These are phyloP conservation scores for Rhinophrynus dorsalis DNA, from an alignment of 2,797 vertebrate species.

Conservation along the genomic window DNA sequence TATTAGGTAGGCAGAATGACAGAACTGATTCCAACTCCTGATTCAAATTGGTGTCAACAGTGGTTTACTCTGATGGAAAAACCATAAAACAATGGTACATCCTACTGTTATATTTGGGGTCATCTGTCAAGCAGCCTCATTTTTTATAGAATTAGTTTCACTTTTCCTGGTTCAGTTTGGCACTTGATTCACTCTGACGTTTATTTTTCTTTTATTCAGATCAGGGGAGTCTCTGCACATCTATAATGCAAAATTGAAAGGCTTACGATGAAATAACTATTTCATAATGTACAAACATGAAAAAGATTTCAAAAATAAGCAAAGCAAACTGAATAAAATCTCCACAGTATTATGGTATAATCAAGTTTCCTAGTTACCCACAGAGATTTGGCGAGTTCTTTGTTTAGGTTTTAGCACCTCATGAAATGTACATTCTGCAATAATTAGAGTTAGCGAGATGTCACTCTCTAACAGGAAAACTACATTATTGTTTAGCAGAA, in stretches of 20 bases:
- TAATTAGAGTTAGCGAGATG: constrained; percentile 40
- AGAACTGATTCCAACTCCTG: no score
- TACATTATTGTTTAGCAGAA: constrained; percentile 12
- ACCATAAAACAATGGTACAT: neutral
- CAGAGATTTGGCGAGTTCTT: constrained; percentile 31
- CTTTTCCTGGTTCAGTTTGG: neutral
- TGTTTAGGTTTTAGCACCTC: constrained; percentile 44
- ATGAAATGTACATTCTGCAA: constrained; percentile 38
- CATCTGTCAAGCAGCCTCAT: neutral
- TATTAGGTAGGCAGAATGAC: no score
- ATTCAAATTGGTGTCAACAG: no score
- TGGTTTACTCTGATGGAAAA: neutral
- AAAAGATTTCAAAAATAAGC: constrained; percentile 27
- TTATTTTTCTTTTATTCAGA: constrained; percentile 2
- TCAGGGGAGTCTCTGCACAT: neutral
- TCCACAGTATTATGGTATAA: constrained; percentile 7
- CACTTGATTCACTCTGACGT: neutral
- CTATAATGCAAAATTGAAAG: neutral
- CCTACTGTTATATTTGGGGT: neutral
- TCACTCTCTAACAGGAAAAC: constrained; percentile 45
- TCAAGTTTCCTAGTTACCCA: constrained; percentile 15
- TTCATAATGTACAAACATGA: neutral
- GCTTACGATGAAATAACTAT: neutral
- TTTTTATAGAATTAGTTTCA: neutral
- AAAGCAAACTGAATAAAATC: neutral